Percentiles rank a stretch among this genome's conserved stretches.
phyloP scores from a whole-genome alignment of 2,797 vertebrate species.

The Silurus aristotelis region DNA sequence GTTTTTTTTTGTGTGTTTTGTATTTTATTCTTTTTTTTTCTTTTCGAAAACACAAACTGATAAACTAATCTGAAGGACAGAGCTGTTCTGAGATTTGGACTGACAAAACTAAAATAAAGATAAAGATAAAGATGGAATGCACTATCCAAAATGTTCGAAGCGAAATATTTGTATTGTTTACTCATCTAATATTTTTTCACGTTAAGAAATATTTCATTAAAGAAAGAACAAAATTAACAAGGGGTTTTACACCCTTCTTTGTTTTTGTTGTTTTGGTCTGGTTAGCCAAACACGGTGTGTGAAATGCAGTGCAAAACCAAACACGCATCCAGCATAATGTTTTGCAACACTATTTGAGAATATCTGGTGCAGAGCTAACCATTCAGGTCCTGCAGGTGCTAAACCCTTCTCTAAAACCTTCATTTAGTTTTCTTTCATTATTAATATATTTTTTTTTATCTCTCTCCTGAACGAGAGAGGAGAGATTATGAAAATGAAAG shows the following conservation, averaged over 20 bases:
- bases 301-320: not conserved
- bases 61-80: not conserved
- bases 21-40: not conserved
- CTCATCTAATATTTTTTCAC: not conserved
- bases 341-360: not conserved
- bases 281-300: too few species aligned
- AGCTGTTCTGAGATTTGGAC: not conserved
- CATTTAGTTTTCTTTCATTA: not conserved
- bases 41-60: not conserved
- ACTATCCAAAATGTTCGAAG: not conserved
- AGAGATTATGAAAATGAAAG: not conserved
- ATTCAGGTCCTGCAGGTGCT: not conserved
- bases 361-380: not conserved
- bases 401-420: not conserved
- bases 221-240: not conserved
- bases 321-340: not conserved
- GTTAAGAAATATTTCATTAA: not conserved
- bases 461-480: not conserved
- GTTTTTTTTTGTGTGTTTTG: too few species aligned
- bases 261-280: not conserved
- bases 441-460: not conserved
- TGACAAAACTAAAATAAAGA: not conserved
- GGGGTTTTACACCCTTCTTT: not conserved
- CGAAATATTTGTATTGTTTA: not conserved
- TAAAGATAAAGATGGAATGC: not conserved